Evolutionary conservation across 1,140 invertebrate genomes (phyloP).

Genomic region (Lanistes nyassanus): DNA sequence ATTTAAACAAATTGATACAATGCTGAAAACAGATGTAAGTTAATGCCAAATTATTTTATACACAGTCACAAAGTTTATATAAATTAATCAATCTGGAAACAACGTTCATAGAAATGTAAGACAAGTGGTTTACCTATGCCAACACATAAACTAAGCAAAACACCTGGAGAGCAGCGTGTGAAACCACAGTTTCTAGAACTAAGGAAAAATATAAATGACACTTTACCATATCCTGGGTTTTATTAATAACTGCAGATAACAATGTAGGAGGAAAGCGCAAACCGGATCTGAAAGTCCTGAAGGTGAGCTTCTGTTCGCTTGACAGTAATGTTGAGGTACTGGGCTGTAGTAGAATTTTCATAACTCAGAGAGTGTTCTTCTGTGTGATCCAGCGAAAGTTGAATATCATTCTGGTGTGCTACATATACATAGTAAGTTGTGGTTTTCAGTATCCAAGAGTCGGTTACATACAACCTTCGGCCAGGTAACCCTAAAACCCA

Average conservation of each 20-base stretch:
- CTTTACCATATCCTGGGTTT: too few relatives aligned
- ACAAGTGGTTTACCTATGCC: too few relatives aligned
- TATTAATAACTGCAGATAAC: background rate
- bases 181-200: too few relatives aligned
- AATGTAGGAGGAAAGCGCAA: background rate
- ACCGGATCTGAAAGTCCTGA: slow-evolving; percentile 65
- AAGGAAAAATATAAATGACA: too few relatives aligned
- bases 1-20: too few relatives aligned
- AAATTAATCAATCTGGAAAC: too few relatives aligned
- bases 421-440: slow-evolving; percentile 79
- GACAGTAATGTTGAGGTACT: slow-evolving; percentile 86
- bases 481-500: slow-evolving; percentile 71
- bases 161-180: too few relatives aligned
- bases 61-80: too few relatives aligned
- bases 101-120: too few relatives aligned
- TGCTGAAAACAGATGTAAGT: too few relatives aligned
- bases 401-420: slow-evolving; percentile 82
- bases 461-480: slow-evolving; percentile 80
- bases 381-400: slow-evolving; percentile 77
- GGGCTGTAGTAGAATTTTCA: slow-evolving; percentile 71
- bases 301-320: slow-evolving; percentile 70
- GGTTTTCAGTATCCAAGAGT: slow-evolving; percentile 90
- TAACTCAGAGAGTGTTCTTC: slow-evolving; percentile 78
- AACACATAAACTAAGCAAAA: too few relatives aligned
- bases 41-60: too few relatives aligned